phyloP scores from a whole-genome alignment of 2,797 vertebrate species.

The Echiichthys vipera region DNA sequence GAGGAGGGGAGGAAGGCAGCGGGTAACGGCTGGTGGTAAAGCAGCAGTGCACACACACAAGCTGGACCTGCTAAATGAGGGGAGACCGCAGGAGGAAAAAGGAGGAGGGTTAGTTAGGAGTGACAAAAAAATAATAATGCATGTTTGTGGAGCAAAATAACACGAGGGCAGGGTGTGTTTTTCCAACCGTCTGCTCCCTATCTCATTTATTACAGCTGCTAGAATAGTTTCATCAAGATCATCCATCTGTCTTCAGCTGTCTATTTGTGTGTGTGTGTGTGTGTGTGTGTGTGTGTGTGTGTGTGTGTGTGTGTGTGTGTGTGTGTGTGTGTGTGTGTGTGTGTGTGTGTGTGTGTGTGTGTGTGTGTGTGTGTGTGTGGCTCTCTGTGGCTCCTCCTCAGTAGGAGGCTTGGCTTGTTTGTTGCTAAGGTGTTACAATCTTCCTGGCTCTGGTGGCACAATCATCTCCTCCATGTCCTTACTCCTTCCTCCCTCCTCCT shows the following conservation, averaged over 20 bases:
- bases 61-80: conserved; percentile 55
- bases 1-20: conserved; percentile 57
- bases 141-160: conserved; percentile 15
- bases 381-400: conserved; percentile 71
- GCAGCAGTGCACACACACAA: conserved; percentile 50
- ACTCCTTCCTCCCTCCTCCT: conserved; percentile 44
- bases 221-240: conserved; percentile 45
- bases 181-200: conserved; percentile 1
- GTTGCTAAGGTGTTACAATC: conserved; percentile 88
- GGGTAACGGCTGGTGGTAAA: conserved; percentile 67
- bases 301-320: conserved; percentile 16
- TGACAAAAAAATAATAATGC: conserved; percentile 10
- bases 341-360: neutral
- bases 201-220: conserved; percentile 50
- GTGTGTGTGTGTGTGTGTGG: conserved; percentile 31
- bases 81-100: conserved; percentile 39
- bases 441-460: conserved; percentile 75
- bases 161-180: conserved; percentile 10
- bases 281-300: conserved; percentile 14
- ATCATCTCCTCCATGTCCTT: conserved; percentile 65
- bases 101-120: conserved; percentile 29
- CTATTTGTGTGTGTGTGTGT: conserved; percentile 16
- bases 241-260: conserved; percentile 58
- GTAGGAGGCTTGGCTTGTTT: conserved; percentile 81
- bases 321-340: conserved; percentile 10